Conservation (phyloP, 2,888 invertebrate species). For the Trissonchulus latispiculum region DNA sequence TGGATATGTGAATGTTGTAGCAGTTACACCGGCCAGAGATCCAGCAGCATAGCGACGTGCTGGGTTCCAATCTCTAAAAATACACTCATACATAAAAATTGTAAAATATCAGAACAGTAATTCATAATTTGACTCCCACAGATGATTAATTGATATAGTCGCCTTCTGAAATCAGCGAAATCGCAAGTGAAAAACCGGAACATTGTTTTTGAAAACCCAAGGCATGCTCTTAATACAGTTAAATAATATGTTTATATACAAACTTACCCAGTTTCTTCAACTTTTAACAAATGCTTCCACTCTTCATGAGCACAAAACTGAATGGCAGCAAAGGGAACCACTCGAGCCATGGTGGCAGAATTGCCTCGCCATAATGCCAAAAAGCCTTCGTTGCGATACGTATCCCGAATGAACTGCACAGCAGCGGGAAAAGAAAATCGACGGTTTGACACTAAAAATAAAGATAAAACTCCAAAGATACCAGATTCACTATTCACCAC, state of each 20-base stretch:
- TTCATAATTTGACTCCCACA: too few relatives aligned
- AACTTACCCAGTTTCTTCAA: constrained; percentile 31
- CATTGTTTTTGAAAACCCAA: too few relatives aligned
- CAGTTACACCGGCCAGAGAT: constrained; percentile 86
- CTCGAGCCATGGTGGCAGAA: constrained; percentile 93
- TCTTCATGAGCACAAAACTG: constrained; percentile 97
- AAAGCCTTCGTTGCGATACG: constrained; percentile 66
- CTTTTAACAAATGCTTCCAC: constrained; percentile 66
- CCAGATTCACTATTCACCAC: too few relatives aligned
- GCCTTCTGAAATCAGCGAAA: too few relatives aligned
- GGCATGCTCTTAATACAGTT: too few relatives aligned
- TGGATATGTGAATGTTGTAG: constrained; percentile 87
- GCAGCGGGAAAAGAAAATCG: constrained; percentile 49
- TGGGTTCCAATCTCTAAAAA: constrained; percentile 45
- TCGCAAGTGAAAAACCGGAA: too few relatives aligned
- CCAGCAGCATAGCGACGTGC: constrained; percentile 69
- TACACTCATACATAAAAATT: not conserved
- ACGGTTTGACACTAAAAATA: too few relatives aligned
- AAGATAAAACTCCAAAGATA: too few relatives aligned
- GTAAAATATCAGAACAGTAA: not conserved
- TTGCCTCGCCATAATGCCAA: constrained; percentile 89
- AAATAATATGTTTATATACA: not conserved
- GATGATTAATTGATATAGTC: too few relatives aligned
- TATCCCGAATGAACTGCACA: constrained; percentile 49
- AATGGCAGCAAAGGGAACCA: constrained; percentile 90